Evolutionary conservation across 2,113 vertebrate species (phyloP), one percentile per base, ranked within the genome.

Genomic region (Oncorhynchus kisutch): DNA sequence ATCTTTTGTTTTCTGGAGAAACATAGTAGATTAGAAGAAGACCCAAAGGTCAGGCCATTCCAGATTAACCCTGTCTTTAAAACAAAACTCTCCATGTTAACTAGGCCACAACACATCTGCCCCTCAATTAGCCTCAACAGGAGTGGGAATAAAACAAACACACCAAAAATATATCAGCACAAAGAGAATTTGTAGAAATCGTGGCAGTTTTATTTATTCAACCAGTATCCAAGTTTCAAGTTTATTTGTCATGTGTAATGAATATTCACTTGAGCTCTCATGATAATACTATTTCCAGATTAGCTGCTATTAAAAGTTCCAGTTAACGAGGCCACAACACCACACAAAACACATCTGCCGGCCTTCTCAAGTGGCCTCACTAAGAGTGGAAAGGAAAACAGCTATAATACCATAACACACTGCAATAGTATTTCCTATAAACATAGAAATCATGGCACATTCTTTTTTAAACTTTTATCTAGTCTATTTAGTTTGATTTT

Each of bases 1-100:
- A 59, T 75, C 73, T 39, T 39, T 72, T 51, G 51, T 78, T 76
- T 70, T 77, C 72, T 71, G 70, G 60, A 45, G 75, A 72, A 68
- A 34, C 64, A 31, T 34, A 34, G 31, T 34, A 6, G 34, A 39
- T 34, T 76, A 65, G 74, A 71, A 57, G 74, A 66, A 62, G 18
- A 27, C 39, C 49, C 16, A 39, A 11, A 75, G 64, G 34, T 39
- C 34, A 39, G 64, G 75, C 78, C 69, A 71, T 22, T 51, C 68
- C 22, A 73, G 74, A 84, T 57, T 57, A 57, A 57, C 13, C 51
- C 34, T 57, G 51, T 39, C 34, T 39, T 39, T 39, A 39, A 39
- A 39, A 39, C 39, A 9, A 39, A 39, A 39, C 51, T 20, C 16
- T 57, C 12, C 51, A 57, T 1, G 51, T 16, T 16, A 57, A 39